Evolutionary conservation across 2,797 vertebrate species (phyloP).

Genomic region (Peromyscus attwateri): DNA sequence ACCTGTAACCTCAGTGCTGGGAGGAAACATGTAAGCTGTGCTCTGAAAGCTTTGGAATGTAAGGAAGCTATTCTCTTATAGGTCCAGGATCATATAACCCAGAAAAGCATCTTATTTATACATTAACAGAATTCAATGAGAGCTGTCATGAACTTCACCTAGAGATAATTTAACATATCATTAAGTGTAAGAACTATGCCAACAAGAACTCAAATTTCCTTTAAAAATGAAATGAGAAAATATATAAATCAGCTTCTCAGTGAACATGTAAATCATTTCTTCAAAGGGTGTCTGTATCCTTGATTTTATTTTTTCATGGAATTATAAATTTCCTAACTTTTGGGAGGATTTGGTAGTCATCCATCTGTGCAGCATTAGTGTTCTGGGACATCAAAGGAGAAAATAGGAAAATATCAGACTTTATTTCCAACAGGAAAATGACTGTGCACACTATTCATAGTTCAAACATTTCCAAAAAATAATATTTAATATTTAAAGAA

Average conservation of each 20-base stretch:
- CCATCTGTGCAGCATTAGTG: constrained; percentile 74
- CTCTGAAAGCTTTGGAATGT: not conserved
- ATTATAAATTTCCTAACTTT: constrained; percentile 78
- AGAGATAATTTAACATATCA: not conserved
- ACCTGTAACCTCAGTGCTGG: not conserved
- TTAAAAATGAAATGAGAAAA: not conserved
- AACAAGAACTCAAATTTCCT: not conserved
- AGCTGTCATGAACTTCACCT: constrained; percentile 5
- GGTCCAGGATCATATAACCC: not conserved
- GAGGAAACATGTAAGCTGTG: not conserved
- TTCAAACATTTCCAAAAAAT: constrained; percentile 87
- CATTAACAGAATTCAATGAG: not conserved
- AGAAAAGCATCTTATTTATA: constrained; percentile 32
- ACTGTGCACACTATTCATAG: constrained; percentile 82
- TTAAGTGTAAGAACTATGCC: not conserved
- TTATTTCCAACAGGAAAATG: constrained; percentile 86
- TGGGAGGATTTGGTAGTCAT: constrained; percentile 70
- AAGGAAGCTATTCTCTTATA: constrained; percentile 38
- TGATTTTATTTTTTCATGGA: constrained; percentile 67
- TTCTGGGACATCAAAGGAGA: constrained; percentile 85
- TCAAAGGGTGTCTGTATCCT: constrained; percentile 58
- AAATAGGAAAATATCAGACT: constrained; percentile 84
- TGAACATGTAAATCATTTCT: constrained; percentile 50
- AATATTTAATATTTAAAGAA: constrained; percentile 90
- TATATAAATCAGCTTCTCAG: not conserved